Conservation (phyloP, 2,888 invertebrate species). For the Mallateleia sp. region DNA sequence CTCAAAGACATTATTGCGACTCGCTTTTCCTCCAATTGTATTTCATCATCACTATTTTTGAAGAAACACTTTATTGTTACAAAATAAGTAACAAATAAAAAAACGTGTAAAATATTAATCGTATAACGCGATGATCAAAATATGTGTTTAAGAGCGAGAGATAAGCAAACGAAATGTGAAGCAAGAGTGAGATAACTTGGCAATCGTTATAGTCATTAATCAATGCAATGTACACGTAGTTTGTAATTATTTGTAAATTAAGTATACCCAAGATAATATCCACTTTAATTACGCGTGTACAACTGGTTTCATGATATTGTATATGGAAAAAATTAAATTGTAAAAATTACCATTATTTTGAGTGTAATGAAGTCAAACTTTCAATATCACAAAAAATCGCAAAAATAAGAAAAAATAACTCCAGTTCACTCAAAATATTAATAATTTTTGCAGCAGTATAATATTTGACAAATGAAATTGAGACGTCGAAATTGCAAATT, state of each 20-base stretch:
- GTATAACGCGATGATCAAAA: slow-evolving; percentile 42
- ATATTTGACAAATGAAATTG: no score
- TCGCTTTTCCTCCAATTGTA: neutral
- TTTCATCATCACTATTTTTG: neutral
- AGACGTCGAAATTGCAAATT: neutral
- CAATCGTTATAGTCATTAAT: slow-evolving; percentile 89
- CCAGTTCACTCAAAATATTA: no score
- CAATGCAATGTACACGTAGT: slow-evolving; percentile 88
- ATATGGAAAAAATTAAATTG: no score
- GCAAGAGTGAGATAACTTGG: slow-evolving; percentile 82
- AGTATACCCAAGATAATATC: slow-evolving; percentile 49
- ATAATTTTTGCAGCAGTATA: no score
- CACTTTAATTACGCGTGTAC: slow-evolving; percentile 55
- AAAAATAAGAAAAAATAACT: no score
- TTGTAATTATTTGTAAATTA: slow-evolving; percentile 86
- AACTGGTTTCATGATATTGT: slow-evolving; percentile 30
- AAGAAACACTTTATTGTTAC: neutral
- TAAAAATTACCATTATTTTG: no score
- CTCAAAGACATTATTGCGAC: slow-evolving; percentile 34
- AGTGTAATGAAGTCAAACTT: no score
- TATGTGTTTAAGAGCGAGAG: slow-evolving; percentile 20
- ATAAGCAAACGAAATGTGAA: slow-evolving; percentile 1
- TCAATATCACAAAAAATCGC: no score
- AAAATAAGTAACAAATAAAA: slow-evolving; percentile 16
- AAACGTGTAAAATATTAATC: slow-evolving; percentile 51